Base-by-base conservation (phyloP, 2,113 vertebrate genomes). In the Anguilla japonica region DNA sequence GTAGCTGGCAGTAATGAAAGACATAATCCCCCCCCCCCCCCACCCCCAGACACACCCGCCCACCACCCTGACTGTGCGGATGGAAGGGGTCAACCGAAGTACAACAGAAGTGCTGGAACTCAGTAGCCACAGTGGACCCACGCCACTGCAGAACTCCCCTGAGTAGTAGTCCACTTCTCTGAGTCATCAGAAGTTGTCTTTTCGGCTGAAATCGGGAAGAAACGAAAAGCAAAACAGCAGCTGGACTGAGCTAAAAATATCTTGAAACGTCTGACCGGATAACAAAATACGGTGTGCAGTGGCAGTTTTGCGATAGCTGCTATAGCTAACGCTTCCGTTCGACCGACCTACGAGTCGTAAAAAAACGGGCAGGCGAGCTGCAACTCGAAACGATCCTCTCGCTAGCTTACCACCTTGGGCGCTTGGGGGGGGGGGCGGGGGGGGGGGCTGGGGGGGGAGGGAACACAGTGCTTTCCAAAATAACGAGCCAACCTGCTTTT, bases 381-480 rank as follows among this genome's bases (percentile, higher is more conserved):
- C n/a, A 85, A 20, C 84, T 80, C 43, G 53, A 50, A 85, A 85
- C 79, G 39, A 80, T 56, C 81, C 46, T 56, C 29, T 75, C 8
- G 1, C 60, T 7, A 50, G 67, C n/a, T 84, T 39, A 71, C 43
- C 46, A 75, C 3, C 14, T 46, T 46, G 1, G 43, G 34, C 34
- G 34, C 0, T 34, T 34, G 34, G 34, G 34, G 34, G 34, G 0
- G 34, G 34, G 34, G 34, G 34, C 34, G 34, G 34, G 34, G 34
- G 34, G 34, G 34, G 34, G 34, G n/a, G n/a, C 18, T 60, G 8
- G 1, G 20, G 84, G 41, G 43, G 41, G 41, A 53, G 75, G 63
- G 46, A 53, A n/a, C 2, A 29, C 2, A 2, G 13, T 75, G 26
- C n/a, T 34, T 75, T 43, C 41, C 75, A 46, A 71, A 57, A 71